phyloP scores from a whole-genome alignment of 2,888 invertebrate genomes.

The Agonum fuliginosum region DNA sequence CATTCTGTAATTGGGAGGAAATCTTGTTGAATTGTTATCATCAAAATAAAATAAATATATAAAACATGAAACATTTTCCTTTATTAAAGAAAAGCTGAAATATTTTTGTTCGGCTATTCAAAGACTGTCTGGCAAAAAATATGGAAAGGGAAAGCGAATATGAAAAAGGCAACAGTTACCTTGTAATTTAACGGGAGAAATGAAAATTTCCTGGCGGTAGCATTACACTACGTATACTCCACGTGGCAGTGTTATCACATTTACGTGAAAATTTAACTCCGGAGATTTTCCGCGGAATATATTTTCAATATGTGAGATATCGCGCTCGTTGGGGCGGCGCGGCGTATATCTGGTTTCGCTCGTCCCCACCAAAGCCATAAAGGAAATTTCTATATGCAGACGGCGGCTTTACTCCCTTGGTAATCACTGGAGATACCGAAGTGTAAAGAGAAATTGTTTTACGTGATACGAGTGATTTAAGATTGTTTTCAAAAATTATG shows the following conservation, averaged over 20 bases:
- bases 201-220: slow-evolving; percentile 51
- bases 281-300: slow-evolving; percentile 57
- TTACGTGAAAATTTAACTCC: slow-evolving; percentile 55
- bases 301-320: slow-evolving; percentile 58
- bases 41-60: too few species aligned
- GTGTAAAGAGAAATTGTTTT: slow-evolving; percentile 17
- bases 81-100: too few species aligned
- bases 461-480: slow-evolving; percentile 28
- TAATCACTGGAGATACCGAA: slow-evolving; percentile 16
- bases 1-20: too few species aligned
- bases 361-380: slow-evolving; percentile 22
- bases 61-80: too few species aligned
- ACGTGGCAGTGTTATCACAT: slow-evolving; percentile 49
- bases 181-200: slow-evolving; percentile 49
- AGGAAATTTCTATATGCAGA: slow-evolving; percentile 57
- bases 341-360: slow-evolving; percentile 19
- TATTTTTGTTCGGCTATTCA: too few species aligned
- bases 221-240: slow-evolving; percentile 1
- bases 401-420: slow-evolving; percentile 28
- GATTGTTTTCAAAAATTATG: too few species aligned
- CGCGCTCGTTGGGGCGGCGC: not conserved
- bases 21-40: too few species aligned
- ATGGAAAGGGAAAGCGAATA: too few species aligned
- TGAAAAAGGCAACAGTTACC: slow-evolving; percentile 18
- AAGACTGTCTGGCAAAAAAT: too few species aligned